A percentile compares a stretch with the other conserved stretches of the same genome.
Conservation (phyloP, 1,140 invertebrate species). For the Drosophila rufa region DNA sequence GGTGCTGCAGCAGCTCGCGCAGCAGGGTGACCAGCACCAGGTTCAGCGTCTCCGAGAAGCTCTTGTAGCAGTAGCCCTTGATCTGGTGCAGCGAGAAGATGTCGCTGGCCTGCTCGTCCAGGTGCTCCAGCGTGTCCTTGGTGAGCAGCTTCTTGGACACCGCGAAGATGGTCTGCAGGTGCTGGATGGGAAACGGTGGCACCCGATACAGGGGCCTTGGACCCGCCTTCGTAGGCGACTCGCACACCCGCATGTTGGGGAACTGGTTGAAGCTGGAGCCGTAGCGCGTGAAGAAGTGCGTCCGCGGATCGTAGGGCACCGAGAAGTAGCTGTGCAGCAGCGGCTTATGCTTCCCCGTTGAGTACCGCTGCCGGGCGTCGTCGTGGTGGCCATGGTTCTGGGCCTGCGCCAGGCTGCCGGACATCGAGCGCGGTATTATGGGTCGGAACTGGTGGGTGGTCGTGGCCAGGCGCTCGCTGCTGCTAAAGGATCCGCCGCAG, state of each 20-base stretch:
- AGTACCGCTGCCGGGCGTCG: slow-evolving; percentile 7
- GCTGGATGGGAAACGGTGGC: slow-evolving; percentile 89
- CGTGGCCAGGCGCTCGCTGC: slow-evolving; percentile 73
- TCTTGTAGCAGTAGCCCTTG: slow-evolving; percentile 89
- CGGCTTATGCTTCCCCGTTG: slow-evolving; percentile 72
- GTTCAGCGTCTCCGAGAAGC: slow-evolving; percentile 97
- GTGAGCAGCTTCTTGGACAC: slow-evolving; percentile 95
- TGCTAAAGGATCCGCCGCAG: slow-evolving; percentile 63
- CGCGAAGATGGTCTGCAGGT: slow-evolving; percentile 91
- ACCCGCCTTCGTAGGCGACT: slow-evolving; percentile 88
- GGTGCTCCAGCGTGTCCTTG: slow-evolving; percentile 92
- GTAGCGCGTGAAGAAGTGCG: slow-evolving; percentile 95
- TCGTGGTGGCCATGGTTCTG: slow-evolving; percentile 29
- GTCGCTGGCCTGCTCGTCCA: slow-evolving; percentile 94
- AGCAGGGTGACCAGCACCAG: slow-evolving; percentile 96
- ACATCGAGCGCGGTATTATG: slow-evolving; percentile 96
- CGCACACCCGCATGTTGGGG: slow-evolving; percentile 90
- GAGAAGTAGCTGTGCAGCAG: slow-evolving; percentile 89
- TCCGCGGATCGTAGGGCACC: slow-evolving; percentile 91
- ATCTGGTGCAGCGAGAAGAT: slow-evolving; percentile 88
- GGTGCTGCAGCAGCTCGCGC: slow-evolving; percentile 95
- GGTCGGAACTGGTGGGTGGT: slow-evolving; percentile 90
- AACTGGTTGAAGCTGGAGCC: slow-evolving; percentile 97
- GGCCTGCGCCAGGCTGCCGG: slow-evolving; percentile 90
- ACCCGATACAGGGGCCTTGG: slow-evolving; percentile 78